phyloP scores from a whole-genome alignment of 2,888 invertebrate species.

The Lottia gigantea region DNA sequence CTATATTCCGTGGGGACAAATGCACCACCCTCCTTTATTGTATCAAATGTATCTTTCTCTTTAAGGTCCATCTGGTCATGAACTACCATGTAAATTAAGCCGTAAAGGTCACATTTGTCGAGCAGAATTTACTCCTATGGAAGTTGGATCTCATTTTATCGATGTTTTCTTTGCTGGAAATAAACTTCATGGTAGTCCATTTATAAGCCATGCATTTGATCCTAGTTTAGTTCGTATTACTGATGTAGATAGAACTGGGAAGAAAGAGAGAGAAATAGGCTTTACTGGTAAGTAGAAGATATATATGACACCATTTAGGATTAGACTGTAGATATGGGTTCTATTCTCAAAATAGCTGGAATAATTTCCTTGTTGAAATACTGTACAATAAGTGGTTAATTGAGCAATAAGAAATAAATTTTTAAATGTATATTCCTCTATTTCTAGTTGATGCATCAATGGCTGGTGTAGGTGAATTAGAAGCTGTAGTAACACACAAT shows the following conservation, averaged over 20 bases:
- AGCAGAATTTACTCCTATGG: constrained; percentile 81
- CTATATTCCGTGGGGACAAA: too few species aligned
- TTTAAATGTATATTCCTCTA: background rate
- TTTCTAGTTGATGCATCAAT: constrained; percentile 93
- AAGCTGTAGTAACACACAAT: constrained; percentile 71
- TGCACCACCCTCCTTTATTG: too few species aligned
- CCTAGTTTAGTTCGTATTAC: constrained; percentile 83
- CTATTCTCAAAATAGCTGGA: too few species aligned
- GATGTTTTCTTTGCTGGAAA: constrained; percentile 92
- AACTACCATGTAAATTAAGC: constrained; percentile 31
- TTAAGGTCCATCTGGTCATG: constrained; percentile 36
- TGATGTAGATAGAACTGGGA: constrained; percentile 53
- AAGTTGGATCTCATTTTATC: constrained; percentile 88
- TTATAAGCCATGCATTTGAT: constrained; percentile 93
- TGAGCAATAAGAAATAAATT: too few species aligned
- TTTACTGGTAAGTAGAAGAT: constrained; percentile 44
- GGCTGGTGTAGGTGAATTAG: constrained; percentile 97
- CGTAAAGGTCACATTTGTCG: constrained; percentile 32
- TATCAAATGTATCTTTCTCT: background rate
- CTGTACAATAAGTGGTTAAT: too few species aligned
- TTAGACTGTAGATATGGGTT: too few species aligned
- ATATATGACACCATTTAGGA: too few species aligned
- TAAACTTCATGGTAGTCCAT: constrained; percentile 90
- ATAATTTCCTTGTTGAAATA: too few species aligned
- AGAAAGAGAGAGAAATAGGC: constrained; percentile 60